Conservation (phyloP, 1,140 invertebrate genomes). For the Anoplophora glabripennis region DNA sequence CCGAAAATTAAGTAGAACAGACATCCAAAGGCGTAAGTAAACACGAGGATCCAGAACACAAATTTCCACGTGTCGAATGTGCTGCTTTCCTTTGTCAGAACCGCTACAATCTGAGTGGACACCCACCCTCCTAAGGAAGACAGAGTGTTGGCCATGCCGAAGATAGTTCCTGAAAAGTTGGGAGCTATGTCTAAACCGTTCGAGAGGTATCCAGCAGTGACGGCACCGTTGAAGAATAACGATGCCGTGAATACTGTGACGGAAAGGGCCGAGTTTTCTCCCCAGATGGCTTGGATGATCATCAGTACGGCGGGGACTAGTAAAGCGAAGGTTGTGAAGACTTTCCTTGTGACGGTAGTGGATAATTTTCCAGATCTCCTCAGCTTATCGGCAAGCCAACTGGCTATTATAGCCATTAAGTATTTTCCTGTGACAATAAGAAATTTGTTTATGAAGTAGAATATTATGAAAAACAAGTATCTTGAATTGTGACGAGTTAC, state of each 20-base stretch:
- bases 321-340: slow-evolving; percentile 65
- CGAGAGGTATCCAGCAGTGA: slow-evolving; percentile 83
- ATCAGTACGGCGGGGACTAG: slow-evolving; percentile 64
- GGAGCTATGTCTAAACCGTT: slow-evolving; percentile 89
- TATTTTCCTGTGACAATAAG: slow-evolving; percentile 67
- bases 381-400: slow-evolving; percentile 67
- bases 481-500: too few species aligned
- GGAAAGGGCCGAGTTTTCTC: slow-evolving; percentile 64
- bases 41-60: slow-evolving; percentile 79
- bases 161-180: slow-evolving; percentile 85
- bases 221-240: slow-evolving; percentile 78
- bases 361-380: slow-evolving; percentile 61
- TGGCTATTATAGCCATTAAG: slow-evolving; percentile 68
- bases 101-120: slow-evolving; percentile 80
- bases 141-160: slow-evolving; percentile 86
- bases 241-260: slow-evolving; percentile 73
- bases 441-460: not conserved
- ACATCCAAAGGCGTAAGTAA: slow-evolving; percentile 68
- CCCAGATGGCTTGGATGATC: slow-evolving; percentile 67
- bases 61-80: slow-evolving; percentile 76
- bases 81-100: slow-evolving; percentile 72
- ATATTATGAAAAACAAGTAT: too few species aligned
- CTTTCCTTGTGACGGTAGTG: slow-evolving; percentile 67
- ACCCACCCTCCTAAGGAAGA: slow-evolving; percentile 86
- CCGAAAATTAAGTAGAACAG: slow-evolving; percentile 68